These are phyloP conservation scores for Hyposoter dolosus DNA, from an alignment of 2,888 invertebrate species.

Conservation along the genomic window DNA sequence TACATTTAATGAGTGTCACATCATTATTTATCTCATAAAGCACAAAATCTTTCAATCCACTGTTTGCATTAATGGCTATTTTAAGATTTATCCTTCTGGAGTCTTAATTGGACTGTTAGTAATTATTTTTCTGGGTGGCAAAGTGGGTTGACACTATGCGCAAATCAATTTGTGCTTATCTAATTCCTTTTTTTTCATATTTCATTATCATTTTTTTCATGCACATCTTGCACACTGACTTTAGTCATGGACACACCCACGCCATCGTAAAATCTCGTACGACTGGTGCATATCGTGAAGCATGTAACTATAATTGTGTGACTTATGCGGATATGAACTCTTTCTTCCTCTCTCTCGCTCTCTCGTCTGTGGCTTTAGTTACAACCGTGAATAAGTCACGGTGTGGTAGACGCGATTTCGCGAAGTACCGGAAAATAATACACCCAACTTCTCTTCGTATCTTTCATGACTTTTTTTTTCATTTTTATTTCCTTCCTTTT, in stretches of 20 bases:
- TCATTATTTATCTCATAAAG: neutral
- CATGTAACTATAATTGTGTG: slow-evolving; percentile 66
- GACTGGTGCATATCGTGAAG: slow-evolving; percentile 35
- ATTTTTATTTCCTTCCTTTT: slow-evolving; percentile 14
- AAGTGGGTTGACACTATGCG: neutral
- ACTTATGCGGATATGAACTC: slow-evolving; percentile 57
- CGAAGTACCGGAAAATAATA: slow-evolving; percentile 77
- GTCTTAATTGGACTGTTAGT: neutral
- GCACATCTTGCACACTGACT: slow-evolving; percentile 59
- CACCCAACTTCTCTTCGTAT: slow-evolving; percentile 64
- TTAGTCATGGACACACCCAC: slow-evolving; percentile 68
- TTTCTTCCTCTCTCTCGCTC: slow-evolving; percentile 35
- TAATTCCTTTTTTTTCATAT: slow-evolving; percentile 20
- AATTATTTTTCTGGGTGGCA: slow-evolving; percentile 9
- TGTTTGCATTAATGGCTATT: neutral
- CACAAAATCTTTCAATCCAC: neutral
- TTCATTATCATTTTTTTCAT: slow-evolving; percentile 22
- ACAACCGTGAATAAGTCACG: slow-evolving; percentile 65
- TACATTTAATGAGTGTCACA: slow-evolving; percentile 6
- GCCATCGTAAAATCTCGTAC: slow-evolving; percentile 64
- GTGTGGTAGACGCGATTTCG: slow-evolving; percentile 75
- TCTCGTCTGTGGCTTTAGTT: slow-evolving; percentile 52
- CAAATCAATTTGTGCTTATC: slow-evolving; percentile 33
- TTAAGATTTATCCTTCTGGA: neutral
- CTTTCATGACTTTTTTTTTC: slow-evolving; percentile 36